Evolutionary conservation across 2,888 invertebrate species (phyloP), one percentile per base, ranked within the genome.

Genomic region (Rhaphigaster nebulosa): DNA sequence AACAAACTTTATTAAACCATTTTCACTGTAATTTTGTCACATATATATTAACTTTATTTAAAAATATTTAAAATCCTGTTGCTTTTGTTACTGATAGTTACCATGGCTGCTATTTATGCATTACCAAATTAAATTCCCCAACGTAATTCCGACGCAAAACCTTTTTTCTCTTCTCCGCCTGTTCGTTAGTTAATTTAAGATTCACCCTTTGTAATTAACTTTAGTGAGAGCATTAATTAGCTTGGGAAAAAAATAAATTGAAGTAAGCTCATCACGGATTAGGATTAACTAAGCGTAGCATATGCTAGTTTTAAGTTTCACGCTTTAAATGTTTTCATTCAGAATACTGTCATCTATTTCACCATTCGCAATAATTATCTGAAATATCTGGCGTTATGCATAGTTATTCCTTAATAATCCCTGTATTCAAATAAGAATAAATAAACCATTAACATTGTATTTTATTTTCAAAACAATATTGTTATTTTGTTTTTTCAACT

Each of bases 141-240:
- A 38, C 38, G 18, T 38, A 76, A 76, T 76, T 76, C 38, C 70
- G 23, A 76, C 34, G 20, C 34, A 76, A n/a, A 76, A 76, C 34
- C 70, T 76, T 38, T 38, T 76, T 76, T 23, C 38, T 52, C 70
- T 8, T 38, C 23, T 23, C 8, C 38, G 6, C 70, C 70, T 76
- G 18, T 76, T 76, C 20, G 70, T 76, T 76, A 38, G 70, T 76
- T 76, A 76, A 76, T 76, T 76, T 76, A 76, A 76, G 70, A 76
- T 38, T 76, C 70, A 8, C 70, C 70, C 70, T 76, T 76, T 38
- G 38, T 76, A 76, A 76, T 76, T 76, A 76, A 76, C 70, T 76
- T 76, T 76, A 76, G 70, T 23, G 38, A 38, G 34, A 23, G 70
- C 38, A 13, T 76, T 76, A 76, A 76, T 76, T 76, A 38, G 34